Evolutionary conservation across 2,797 vertebrate species (phyloP).

Genomic region (Myotis daubentonii): DNA sequence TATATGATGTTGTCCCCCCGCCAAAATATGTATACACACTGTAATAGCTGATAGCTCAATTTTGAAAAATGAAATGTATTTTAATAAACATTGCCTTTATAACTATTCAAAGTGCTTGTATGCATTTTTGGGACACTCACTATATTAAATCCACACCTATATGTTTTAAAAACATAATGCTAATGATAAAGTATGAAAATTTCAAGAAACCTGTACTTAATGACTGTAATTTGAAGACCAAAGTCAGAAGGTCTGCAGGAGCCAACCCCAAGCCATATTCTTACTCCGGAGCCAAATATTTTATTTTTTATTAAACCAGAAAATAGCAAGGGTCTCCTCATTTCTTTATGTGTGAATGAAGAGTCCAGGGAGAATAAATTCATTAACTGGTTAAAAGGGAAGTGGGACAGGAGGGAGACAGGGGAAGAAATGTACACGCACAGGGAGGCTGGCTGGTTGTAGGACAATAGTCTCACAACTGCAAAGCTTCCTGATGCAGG

Average conservation of each 20-base stretch:
- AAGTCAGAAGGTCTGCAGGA: neutral
- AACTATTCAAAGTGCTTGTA: too few species aligned
- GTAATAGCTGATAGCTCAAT: too few species aligned
- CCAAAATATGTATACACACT: too few species aligned
- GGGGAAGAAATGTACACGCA: neutral
- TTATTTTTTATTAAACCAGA: neutral
- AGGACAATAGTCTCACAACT: neutral
- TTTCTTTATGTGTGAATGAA: neutral
- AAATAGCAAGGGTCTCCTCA: neutral
- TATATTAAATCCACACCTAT: neutral
- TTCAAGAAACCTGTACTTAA: neutral
- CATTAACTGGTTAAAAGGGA: neutral
- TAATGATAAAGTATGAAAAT: neutral
- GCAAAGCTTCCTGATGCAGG: neutral
- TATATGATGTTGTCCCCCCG: too few species aligned
- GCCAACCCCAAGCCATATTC: neutral
- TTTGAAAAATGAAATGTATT: too few species aligned
- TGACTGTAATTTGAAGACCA: neutral
- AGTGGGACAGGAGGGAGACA: neutral
- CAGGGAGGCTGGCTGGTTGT: neutral
- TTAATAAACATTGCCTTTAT: too few species aligned
- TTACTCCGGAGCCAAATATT: neutral
- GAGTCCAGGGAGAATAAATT: neutral
- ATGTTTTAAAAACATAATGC: conserved; percentile 10
- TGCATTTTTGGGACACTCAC: too few species aligned